phyloP scores from a whole-genome alignment of 2,888 invertebrate species.

The Tachina fera region DNA sequence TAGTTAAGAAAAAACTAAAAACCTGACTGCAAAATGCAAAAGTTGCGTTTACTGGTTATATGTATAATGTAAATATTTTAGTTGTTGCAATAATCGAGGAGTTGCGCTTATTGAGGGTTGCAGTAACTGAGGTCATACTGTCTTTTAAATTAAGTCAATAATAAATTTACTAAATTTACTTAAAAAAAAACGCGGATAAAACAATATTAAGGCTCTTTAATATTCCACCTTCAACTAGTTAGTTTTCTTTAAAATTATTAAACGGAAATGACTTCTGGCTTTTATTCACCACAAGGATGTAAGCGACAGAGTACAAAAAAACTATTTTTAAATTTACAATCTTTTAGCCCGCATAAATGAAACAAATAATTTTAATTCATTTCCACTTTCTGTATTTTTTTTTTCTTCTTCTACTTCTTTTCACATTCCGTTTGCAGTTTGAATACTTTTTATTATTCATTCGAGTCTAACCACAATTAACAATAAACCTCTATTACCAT shows the following conservation, averaged over 20 bases:
- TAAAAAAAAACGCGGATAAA: no score
- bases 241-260: neutral
- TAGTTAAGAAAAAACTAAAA: no score
- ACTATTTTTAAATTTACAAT: constrained; percentile 42
- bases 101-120: no score
- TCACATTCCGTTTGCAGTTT: constrained; percentile 58
- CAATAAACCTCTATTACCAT: constrained; percentile 71
- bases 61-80: no score
- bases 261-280: constrained; percentile 47
- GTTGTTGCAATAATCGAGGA: no score
- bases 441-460: constrained; percentile 54
- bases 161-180: no score
- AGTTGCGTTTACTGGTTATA: no score
- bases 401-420: neutral
- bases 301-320: constrained; percentile 27
- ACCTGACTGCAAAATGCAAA: no score
- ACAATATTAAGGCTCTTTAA: neutral
- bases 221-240: neutral
- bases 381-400: constrained; percentile 38
- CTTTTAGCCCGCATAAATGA: constrained; percentile 53
- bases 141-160: no score
- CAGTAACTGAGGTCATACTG: no score
- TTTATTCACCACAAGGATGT: constrained; percentile 6
- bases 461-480: constrained; percentile 67
- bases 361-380: constrained; percentile 67